A percentile compares a stretch with the other conserved stretches of the same genome.
Conservation (phyloP, 2,797 vertebrate species). For the Cyclopterus lumpus region DNA sequence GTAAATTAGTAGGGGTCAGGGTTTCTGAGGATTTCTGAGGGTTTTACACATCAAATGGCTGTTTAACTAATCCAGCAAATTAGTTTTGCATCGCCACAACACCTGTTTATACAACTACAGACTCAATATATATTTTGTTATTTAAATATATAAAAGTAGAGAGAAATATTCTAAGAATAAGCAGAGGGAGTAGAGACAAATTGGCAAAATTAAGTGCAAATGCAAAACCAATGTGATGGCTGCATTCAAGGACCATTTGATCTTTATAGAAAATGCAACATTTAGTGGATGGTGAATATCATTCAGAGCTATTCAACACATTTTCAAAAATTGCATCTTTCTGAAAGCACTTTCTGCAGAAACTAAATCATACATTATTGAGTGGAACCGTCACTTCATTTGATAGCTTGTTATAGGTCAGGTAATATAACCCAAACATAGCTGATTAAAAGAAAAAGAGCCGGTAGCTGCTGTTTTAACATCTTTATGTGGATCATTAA, state of each 20-base stretch:
- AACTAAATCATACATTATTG: constrained; percentile 8
- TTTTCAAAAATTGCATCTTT: constrained; percentile 4
- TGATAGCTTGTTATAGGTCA: constrained; percentile 24
- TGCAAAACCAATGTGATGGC: neutral
- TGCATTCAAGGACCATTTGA: constrained; percentile 3
- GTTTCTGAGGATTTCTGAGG: neutral
- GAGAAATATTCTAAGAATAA: neutral
- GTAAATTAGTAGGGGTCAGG: neutral
- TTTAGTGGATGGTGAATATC: neutral
- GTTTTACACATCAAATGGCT: neutral
- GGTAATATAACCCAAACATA: constrained; percentile 18
- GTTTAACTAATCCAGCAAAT: neutral
- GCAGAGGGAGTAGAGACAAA: neutral
- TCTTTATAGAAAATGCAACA: neutral
- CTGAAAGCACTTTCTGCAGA: constrained; percentile 3
- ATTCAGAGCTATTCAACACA: neutral
- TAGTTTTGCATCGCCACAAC: neutral
- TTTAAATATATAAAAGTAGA: neutral
- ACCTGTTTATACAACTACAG: neutral
- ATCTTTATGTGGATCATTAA: neutral
- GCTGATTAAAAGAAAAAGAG: constrained; percentile 18
- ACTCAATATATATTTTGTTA: neutral
- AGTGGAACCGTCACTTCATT: constrained; percentile 24
- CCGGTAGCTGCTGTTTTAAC: neutral
- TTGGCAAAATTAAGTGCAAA: neutral